These are phyloP conservation scores for Drosophila kepulauana DNA, from an alignment of 1,140 invertebrate species.

Conservation along the genomic window DNA sequence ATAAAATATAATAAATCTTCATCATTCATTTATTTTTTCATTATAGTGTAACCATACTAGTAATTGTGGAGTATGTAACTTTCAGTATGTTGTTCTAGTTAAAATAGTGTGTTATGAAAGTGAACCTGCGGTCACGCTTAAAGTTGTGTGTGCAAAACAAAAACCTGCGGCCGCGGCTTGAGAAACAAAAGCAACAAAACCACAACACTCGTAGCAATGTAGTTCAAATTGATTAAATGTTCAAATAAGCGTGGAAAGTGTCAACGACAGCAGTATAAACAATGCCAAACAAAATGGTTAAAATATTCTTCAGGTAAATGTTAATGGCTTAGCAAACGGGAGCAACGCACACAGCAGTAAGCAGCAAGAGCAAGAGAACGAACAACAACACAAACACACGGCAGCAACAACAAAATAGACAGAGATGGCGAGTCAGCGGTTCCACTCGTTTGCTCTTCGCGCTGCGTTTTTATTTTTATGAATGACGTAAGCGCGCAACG, in stretches of 20 bases:
- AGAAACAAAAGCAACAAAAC: slow-evolving; percentile 15
- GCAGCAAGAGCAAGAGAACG: slow-evolving; percentile 9
- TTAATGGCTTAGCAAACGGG: slow-evolving; percentile 14
- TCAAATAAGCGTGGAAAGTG: slow-evolving; percentile 33
- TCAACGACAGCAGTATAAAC: slow-evolving; percentile 31
- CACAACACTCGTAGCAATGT: slow-evolving; percentile 35
- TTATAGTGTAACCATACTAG: not conserved
- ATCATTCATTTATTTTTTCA: not conserved
- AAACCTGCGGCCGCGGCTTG: slow-evolving; percentile 24
- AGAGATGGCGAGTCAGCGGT: slow-evolving; percentile 18
- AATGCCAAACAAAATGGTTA: slow-evolving; percentile 77
- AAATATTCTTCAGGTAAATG: slow-evolving; percentile 79
- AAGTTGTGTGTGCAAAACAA: slow-evolving; percentile 38
- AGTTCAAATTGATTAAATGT: slow-evolving; percentile 36
- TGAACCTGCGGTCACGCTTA: not conserved
- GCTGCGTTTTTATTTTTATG: slow-evolving; percentile 75
- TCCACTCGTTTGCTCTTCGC: slow-evolving; percentile 50
- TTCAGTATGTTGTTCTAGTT: not conserved
- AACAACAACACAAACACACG: slow-evolving; percentile 40
- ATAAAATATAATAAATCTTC: too few species aligned
- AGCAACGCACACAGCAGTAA: slow-evolving; percentile 1
- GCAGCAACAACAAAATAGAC: slow-evolving; percentile 45
- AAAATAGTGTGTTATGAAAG: not conserved
- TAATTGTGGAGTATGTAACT: not conserved
- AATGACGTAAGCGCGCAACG: slow-evolving; percentile 74